A percentile compares a stretch with the other conserved stretches of the same genome.
These are phyloP conservation scores for Himalopsyche anomala DNA, from an alignment of 2,888 invertebrate genomes.

Conservation along the genomic window DNA sequence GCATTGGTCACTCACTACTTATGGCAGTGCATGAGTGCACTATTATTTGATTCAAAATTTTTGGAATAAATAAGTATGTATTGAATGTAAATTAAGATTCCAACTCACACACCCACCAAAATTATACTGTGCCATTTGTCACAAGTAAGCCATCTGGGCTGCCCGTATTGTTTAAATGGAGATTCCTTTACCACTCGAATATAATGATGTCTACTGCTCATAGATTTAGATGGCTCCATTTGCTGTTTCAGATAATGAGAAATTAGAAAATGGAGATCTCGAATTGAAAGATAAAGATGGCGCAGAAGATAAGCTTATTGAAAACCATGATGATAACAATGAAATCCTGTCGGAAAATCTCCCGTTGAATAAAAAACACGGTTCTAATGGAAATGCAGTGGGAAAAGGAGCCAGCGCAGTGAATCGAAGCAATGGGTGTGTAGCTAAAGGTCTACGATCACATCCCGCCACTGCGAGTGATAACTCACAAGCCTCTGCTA, in stretches of 20 bases:
- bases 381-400: slow-evolving; percentile 53
- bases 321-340: slow-evolving; percentile 75
- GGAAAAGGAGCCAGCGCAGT: slow-evolving; percentile 46
- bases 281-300: slow-evolving; percentile 81
- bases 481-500: slow-evolving; percentile 41
- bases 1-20: no score
- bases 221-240: not conserved
- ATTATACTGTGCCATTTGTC: no score
- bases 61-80: no score
- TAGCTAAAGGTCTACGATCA: not conserved
- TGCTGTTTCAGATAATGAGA: slow-evolving; percentile 73
- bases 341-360: slow-evolving; percentile 69
- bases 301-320: slow-evolving; percentile 71
- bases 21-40: no score
- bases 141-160: no score
- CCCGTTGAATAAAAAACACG: slow-evolving; percentile 66
- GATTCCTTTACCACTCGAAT: no score
- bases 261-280: slow-evolving; percentile 80
- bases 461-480: slow-evolving; percentile 45
- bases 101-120: no score
- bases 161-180: no score
- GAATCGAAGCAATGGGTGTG: slow-evolving; percentile 22
- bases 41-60: no score
- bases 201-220: no score
- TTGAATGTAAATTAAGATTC: no score